Percentiles rank a stretch among this genome's conserved stretches.
Evolutionary conservation across 2,797 vertebrate genomes (phyloP).

Genomic region (Cyprinella venusta): DNA sequence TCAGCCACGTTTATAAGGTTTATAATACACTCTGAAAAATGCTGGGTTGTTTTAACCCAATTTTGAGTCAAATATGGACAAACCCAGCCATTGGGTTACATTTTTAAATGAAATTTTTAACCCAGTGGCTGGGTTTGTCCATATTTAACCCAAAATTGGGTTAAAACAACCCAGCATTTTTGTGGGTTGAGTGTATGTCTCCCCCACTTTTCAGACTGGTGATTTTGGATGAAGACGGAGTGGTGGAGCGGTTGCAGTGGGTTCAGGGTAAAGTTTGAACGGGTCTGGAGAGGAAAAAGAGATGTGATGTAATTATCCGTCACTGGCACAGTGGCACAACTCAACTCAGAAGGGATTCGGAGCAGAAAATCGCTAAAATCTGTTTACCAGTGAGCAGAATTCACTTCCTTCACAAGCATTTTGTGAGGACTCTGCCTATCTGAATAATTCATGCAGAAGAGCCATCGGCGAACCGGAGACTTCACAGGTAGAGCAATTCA

Average conservation of each 20-base stretch:
- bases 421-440: slow-evolving; percentile 70
- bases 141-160: no score
- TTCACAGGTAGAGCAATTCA: slow-evolving; percentile 67
- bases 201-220: background rate
- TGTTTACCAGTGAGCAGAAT: slow-evolving; percentile 79
- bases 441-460: slow-evolving; percentile 80
- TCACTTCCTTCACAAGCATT: slow-evolving; percentile 68
- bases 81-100: no score
- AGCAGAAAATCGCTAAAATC: slow-evolving; percentile 77
- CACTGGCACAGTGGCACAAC: slow-evolving; percentile 61
- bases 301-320: slow-evolving; percentile 74
- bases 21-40: no score
- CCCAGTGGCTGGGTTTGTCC: no score
- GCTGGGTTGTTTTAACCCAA: no score
- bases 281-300: slow-evolving; percentile 59
- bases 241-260: background rate
- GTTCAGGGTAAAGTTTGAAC: slow-evolving; percentile 59
- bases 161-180: no score
- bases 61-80: no score
- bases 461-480: slow-evolving; percentile 74
- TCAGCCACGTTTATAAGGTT: background rate
- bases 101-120: no score
- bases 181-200: no score
- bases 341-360: slow-evolving; percentile 73
- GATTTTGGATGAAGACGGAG: background rate